These are phyloP conservation scores for Dusona sp. DNA, from an alignment of 2,888 invertebrate species.

Conservation along the genomic window DNA sequence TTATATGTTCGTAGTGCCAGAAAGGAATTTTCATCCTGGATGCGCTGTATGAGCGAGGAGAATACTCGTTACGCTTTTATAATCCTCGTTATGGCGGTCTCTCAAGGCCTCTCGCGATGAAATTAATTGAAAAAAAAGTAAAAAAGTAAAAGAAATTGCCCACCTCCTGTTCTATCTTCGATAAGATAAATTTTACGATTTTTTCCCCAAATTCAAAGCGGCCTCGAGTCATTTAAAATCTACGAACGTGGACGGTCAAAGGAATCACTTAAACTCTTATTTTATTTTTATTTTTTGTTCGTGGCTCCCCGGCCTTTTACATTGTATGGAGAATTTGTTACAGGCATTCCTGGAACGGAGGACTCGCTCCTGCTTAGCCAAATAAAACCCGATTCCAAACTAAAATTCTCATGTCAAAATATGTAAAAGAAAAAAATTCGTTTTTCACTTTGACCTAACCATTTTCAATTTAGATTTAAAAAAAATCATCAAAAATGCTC, in stretches of 20 bases:
- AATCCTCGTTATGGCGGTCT: conserved; percentile 30
- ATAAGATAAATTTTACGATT: conserved; percentile 29
- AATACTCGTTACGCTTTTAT: conserved; percentile 64
- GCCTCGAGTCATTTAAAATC: conserved; percentile 5
- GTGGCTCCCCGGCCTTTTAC: conserved; percentile 2
- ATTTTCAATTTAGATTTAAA: too few species aligned
- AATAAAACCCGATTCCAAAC: background rate
- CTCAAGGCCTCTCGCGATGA: conserved; percentile 23
- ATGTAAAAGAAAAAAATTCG: background rate
- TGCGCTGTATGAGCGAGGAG: conserved; percentile 52
- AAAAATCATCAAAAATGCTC: too few species aligned
- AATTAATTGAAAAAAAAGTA: background rate
- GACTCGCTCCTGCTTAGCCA: conserved; percentile 22
- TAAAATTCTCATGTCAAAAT: background rate
- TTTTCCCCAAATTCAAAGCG: conserved; percentile 14
- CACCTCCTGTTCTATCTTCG: conserved; percentile 16
- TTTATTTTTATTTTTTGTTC: background rate
- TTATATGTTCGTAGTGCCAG: conserved; percentile 22
- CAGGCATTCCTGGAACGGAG: conserved; percentile 25
- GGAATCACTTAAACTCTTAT: conserved; percentile 7
- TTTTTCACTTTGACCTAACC: background rate
- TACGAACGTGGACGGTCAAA: background rate
- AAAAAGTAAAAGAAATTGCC: conserved; percentile 1
- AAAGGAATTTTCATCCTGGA: conserved; percentile 54
- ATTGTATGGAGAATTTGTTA: conserved; percentile 4